Base-by-base conservation (phyloP, 37 sponge, comb jelly and placozoan species). In the Amphimedon queenslandica region DNA sequence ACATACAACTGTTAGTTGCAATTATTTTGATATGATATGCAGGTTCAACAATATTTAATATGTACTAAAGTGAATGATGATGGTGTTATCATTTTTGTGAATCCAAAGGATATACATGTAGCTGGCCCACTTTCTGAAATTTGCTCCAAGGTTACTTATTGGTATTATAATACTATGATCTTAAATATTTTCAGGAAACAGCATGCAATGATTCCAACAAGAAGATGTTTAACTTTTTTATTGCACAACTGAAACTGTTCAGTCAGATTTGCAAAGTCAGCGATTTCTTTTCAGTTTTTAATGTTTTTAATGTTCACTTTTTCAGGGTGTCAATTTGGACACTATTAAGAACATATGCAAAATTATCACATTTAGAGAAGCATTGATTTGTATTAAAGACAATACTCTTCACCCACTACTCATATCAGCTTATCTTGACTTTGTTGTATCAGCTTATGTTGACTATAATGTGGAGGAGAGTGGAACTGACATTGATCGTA, bases 171-270 rank as follows among this genome's bases (percentile, higher is more conserved):
- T n/a, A n/a, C n/a, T n/a, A n/a, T n/a, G n/a, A n/a, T n/a, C n/a
- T n/a, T n/a, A n/a, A n/a, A n/a, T n/a, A n/a, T n/a, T n/a, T n/a
- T n/a, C n/a, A n/a, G 53, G 8, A 13, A 13, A 47, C 53, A 47
- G 53, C 53, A 47, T 18, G 13, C 13, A 47, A 47, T 18, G n/a
- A n/a, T n/a, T n/a, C n/a, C n/a, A 47, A 47, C 53, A 8, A 47
- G 13, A 47, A 47, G 13, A 13, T n/a, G 8, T 60, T 60, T 25
- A n/a, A 11, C 5, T 60, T 60, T 60, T 60, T 25, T 25, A n/a
- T 60, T 60, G 61, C 61, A n/a, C 61, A 60, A 60, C 21, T 60
- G 24, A 60, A 60, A n/a, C 61, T 60, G 61, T n/a, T 60, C 27
- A n/a, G 61, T n/a, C 23, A 60, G 28, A 6, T 60, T 6, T 60